Evolutionary conservation across 2,888 invertebrate genomes (phyloP).

Genomic region (Drosophila melanosoma): DNA sequence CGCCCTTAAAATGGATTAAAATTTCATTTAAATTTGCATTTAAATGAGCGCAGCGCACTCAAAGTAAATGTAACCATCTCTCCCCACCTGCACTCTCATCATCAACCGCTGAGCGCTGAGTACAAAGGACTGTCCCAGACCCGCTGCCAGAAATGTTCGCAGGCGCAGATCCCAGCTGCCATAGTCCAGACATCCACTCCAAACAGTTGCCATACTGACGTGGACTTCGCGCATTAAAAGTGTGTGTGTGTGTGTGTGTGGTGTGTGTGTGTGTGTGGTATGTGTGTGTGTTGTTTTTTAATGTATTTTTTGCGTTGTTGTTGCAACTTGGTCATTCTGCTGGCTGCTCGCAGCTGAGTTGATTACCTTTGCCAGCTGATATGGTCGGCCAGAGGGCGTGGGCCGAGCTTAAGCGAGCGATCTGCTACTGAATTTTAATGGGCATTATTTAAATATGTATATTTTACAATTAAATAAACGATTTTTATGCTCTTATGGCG

Average conservation of each 20-base stretch:
- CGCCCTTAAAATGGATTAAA: slow-evolving; percentile 82
- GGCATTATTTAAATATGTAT: slow-evolving; percentile 79
- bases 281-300: slow-evolving; percentile 14
- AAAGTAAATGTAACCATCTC: slow-evolving; percentile 62
- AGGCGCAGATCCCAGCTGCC: slow-evolving; percentile 27
- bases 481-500: slow-evolving; percentile 63
- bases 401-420: slow-evolving; percentile 55
- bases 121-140: slow-evolving; percentile 47
- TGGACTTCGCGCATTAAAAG: slow-evolving; percentile 64
- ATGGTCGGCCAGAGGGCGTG: slow-evolving; percentile 8
- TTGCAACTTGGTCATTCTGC: slow-evolving; percentile 9
- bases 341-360: slow-evolving; percentile 55
- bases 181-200: slow-evolving; percentile 13
- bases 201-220: slow-evolving; percentile 45
- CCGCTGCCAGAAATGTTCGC: slow-evolving; percentile 19
- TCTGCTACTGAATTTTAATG: slow-evolving; percentile 72
- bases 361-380: slow-evolving; percentile 77
- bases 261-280: background rate
- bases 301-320: slow-evolving; percentile 10
- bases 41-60: slow-evolving; percentile 80
- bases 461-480: slow-evolving; percentile 80
- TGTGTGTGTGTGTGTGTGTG: background rate
- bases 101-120: background rate
- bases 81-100: background rate
- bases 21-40: slow-evolving; percentile 84